Conservation (phyloP, 1,140 invertebrate genomes). For the Acromyrmex echinatior region DNA sequence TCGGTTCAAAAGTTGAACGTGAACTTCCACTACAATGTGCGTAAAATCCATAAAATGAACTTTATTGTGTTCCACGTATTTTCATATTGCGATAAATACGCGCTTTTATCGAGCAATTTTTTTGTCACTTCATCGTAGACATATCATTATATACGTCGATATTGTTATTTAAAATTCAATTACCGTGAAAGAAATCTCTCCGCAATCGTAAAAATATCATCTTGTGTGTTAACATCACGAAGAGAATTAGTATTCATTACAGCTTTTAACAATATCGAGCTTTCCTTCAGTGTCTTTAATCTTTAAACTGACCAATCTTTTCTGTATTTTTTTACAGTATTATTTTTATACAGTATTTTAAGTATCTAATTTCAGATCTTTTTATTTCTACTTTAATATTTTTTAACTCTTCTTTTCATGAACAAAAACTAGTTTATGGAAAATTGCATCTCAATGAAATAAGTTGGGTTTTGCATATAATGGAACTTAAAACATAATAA, state of each 20-base stretch:
- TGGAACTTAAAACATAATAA: too few relatives aligned
- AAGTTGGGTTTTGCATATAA: too few relatives aligned
- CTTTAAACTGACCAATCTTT: background rate
- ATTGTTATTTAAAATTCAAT: background rate
- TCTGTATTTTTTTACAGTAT: background rate
- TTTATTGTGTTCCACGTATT: conserved; percentile 5
- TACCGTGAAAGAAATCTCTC: conserved; percentile 6
- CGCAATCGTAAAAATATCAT: background rate
- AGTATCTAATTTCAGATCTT: background rate
- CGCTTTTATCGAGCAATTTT: background rate
- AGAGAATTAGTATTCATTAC: background rate
- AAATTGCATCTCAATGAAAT: too few relatives aligned
- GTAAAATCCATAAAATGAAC: background rate
- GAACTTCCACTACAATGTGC: background rate
- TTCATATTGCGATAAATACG: background rate
- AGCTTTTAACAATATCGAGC: background rate
- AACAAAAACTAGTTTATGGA: too few relatives aligned
- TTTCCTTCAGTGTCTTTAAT: background rate
- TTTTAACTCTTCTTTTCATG: too few relatives aligned
- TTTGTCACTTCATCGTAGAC: background rate
- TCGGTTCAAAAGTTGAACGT: too few relatives aligned
- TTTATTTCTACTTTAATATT: too few relatives aligned
- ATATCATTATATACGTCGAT: background rate
- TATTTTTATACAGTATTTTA: background rate
- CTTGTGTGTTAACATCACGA: background rate